Base-by-base conservation (phyloP, 2,797 vertebrate species). In the Apogon talboti region DNA sequence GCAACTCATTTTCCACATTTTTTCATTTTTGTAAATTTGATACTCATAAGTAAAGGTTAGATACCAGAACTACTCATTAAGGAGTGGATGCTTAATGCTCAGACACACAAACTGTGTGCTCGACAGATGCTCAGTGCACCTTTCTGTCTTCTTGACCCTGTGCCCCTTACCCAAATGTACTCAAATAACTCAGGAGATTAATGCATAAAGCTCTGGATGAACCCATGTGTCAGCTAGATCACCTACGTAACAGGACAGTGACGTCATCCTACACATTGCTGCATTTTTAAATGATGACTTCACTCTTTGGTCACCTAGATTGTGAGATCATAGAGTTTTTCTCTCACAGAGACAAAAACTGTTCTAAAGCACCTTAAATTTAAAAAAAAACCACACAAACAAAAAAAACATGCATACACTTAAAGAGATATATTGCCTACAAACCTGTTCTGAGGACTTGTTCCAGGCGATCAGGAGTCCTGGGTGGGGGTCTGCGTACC, bases 371-470 rank as follows among this genome's bases (percentile, higher is more conserved):
- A n/a, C 7, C 42, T 35, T 7, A 41, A 37, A 11, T 44, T 41
- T 13, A 37, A 37, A 37, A 40, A 62, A 21, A 38, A 40, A 62
- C 2, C 19, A 21, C 2, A 21, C 19, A 21, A 21, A 21, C 24
- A 28, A 28, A 28, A 38, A 37, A 40, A 62, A 62, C 18, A 42
- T 6, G 10, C 35, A 48, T 33, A 58, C 42, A 50, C 19, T 14
- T 38, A 35, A 16, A 30, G 12, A 11, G 11, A 14, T 1, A 1
- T 13, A 68, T 30, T 66, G 56, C 46, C 18, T 43, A 13, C 67
- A 50, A 81, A 99, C 97, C 97, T 94, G 96, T 95, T 79, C 96
- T 95, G 8, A 98, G 92, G 6, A 98, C 94, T 11, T 95, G 92
- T 63, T 98, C 97, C 35, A 98, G 86, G 13, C 96, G 95, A 35